Percentiles rank a stretch among this genome's conserved stretches.
These are phyloP conservation scores for Didymodactylos carnosus DNA, from an alignment of 2,888 invertebrate species.

Conservation along the genomic window DNA sequence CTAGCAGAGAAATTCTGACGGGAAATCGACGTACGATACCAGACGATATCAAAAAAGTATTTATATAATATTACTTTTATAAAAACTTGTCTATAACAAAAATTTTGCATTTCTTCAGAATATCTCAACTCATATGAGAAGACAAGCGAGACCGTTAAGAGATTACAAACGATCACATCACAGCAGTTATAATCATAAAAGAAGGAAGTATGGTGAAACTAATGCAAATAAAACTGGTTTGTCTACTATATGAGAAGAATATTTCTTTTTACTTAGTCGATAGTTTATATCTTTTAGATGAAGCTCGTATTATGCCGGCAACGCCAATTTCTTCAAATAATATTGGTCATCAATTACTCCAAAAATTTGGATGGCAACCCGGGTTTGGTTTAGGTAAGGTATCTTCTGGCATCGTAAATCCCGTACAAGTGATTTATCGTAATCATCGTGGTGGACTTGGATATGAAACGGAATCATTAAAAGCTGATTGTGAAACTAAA, in stretches of 20 bases:
- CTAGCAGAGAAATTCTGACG: not conserved
- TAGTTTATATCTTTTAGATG: not conserved
- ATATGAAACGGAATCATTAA: too few relatives aligned
- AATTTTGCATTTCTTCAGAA: too few relatives aligned
- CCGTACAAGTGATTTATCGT: slow-evolving; percentile 47
- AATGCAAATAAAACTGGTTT: not conserved
- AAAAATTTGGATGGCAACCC: slow-evolving; percentile 95
- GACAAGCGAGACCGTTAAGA: too few relatives aligned
- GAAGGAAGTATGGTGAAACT: not conserved
- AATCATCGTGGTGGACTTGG: not conserved
- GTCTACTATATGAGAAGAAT: too few relatives aligned
- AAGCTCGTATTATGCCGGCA: not conserved
- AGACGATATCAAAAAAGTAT: too few relatives aligned
- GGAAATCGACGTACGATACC: too few relatives aligned
- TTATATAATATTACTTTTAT: too few relatives aligned
- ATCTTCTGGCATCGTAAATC: slow-evolving; percentile 83
- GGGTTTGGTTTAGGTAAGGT: slow-evolving; percentile 77
- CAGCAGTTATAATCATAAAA: not conserved
- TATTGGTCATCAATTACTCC: slow-evolving; percentile 84
- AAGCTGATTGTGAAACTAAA: too few relatives aligned
- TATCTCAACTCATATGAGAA: too few relatives aligned
- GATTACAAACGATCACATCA: not conserved
- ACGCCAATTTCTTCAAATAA: slow-evolving; percentile 38
- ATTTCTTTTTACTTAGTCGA: not conserved
- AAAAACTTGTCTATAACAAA: too few relatives aligned